Evolutionary conservation across 1,140 invertebrate genomes (phyloP), one percentile per base, ranked within the genome.

Genomic region (Drosophila littoralis): DNA sequence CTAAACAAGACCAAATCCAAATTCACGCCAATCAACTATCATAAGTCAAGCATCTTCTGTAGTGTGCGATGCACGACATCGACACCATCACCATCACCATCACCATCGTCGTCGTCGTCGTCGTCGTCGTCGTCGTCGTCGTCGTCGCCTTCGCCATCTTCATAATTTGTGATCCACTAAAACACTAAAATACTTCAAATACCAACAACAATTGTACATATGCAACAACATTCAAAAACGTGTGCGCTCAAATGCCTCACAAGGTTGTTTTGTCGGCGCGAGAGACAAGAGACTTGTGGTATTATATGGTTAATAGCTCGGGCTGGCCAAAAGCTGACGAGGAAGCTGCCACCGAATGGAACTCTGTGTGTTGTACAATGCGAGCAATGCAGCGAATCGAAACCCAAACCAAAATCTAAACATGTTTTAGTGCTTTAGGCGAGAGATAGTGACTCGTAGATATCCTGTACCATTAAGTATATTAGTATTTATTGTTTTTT

Each of bases 1-100:
- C 58, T 35, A 67, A 59, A 48, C 71, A 12, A 74, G 60, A 78
- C 55, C 7, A 58, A 72, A 69, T 40, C 6, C 38, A 72, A 79
- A 77, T 77, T 60, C 63, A 70, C 58, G 81, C 81, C 81, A 83
- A 83, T 83, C 81, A 79, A 72, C 67, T 72, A 83, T 79, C 81
- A 79, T 79, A 79, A 68, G 46, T 85, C 81, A 86, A 85, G 81
- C 74, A 83, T 83, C 81, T 84, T 72, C 73, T 64, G 38, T 58
- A 58, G 69, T 65, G 60, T 75, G 52, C 42, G 46, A 48, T 48
- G 46, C 52, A 73, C 64, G 70, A 67, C 38, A 73, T 73, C 70
- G 70, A 73, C 63, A 66, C 63, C 63, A 36, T 43, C 42, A 43
- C 0, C 36, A 66, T 66, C n/a, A n/a, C n/a, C n/a, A n/a, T n/a